These are phyloP conservation scores for Aphrocallistes beatrix DNA, from an alignment of 37 sponge, comb jelly and placozoan species.

Conservation along the genomic window DNA sequence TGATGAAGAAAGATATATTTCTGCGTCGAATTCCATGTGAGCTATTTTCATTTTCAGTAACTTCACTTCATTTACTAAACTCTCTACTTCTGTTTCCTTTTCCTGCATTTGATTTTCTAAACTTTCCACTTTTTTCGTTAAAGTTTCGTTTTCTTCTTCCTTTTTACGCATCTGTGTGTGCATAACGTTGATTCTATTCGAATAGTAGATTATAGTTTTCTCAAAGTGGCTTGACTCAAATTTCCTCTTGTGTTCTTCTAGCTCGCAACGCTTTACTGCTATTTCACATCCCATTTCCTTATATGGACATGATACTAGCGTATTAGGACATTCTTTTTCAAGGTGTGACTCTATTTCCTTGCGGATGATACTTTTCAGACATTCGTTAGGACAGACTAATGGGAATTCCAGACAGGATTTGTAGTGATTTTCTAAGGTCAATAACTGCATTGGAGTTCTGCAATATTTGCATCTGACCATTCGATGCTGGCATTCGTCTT, in stretches of 20 bases:
- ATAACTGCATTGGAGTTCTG: neutral
- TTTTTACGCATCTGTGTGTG: too few species aligned
- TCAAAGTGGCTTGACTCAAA: too few species aligned
- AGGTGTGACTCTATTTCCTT: neutral
- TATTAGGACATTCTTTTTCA: neutral
- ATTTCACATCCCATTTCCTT: neutral
- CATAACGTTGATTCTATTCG: too few species aligned
- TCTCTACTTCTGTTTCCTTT: too few species aligned
- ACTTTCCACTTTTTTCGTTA: too few species aligned
- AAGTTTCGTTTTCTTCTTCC: too few species aligned
- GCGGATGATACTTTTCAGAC: neutral
- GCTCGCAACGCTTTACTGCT: neutral
- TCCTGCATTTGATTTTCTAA: too few species aligned
- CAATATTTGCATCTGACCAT: neutral
- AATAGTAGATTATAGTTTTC: too few species aligned
- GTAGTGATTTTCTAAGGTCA: neutral
- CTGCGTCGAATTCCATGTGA: too few species aligned
- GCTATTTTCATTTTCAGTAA: too few species aligned
- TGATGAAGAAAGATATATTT: too few species aligned
- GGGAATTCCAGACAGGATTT: neutral
- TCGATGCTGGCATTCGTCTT: neutral
- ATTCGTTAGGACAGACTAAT: neutral
- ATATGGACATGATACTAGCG: neutral
- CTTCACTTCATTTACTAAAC: too few species aligned
- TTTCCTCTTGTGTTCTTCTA: neutral